Evolutionary conservation across 92 coral and sea anemone genomes (phyloP), one percentile per base, ranked within the genome.

Genomic region (Paramuricea clavata): DNA sequence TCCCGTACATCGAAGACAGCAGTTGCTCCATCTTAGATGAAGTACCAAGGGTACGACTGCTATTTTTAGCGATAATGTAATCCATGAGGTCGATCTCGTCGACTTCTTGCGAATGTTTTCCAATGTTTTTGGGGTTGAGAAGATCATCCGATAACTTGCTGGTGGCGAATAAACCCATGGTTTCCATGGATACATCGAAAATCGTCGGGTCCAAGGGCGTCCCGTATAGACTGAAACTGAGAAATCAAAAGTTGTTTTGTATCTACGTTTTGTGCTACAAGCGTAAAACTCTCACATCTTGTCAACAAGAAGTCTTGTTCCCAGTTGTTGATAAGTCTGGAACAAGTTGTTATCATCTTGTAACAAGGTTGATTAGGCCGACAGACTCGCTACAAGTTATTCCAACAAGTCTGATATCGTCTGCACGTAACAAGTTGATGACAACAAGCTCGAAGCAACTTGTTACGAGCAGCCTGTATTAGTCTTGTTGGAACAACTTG

Each of bases 201-300:
- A 97, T 81, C n/a, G 87, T 93, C 4, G 99, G 99, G 39, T 97
- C 99, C 78, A 97, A 85, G 3, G 99, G 99, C 31, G 92, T 94
- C 54, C 98, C 99, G 83, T 97, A 93, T 71, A 97, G 74, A n/a
- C 98, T 94, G 67, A 90, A 93, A 81, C 99, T 97, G 28, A 22
- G 32, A 74, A 42, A 42, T 39, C 34, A 16, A 47, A 5, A 7
- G 19, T 2, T 10, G 23, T 10, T 6, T 54, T 0, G 26, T 6
- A 54, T 8, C 2, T 12, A 50, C 3, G 49, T 5, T 42, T 42
- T 42, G 49, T n/a, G n/a, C n/a, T n/a, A n/a, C n/a, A n/a, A n/a
- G n/a, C n/a, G n/a, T n/a, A n/a, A n/a, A n/a, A n/a, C n/a, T n/a
- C n/a, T n/a, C n/a, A n/a, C n/a, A n/a, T n/a, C n/a, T n/a, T n/a